phyloP scores from a whole-genome alignment of 37 sponge, comb jelly and placozoan species.

The Geodia barretti region DNA sequence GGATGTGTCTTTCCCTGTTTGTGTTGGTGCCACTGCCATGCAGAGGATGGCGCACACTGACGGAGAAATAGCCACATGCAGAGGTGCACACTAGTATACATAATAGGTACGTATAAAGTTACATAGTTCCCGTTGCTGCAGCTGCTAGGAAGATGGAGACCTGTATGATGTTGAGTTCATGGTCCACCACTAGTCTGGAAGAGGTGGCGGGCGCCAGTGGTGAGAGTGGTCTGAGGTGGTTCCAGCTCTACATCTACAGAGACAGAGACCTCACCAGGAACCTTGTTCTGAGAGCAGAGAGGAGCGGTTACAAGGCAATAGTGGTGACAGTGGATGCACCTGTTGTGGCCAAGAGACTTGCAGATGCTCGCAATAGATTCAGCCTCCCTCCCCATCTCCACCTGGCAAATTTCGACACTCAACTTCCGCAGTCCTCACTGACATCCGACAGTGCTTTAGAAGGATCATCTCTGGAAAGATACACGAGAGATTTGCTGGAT shows the following conservation, averaged over 20 bases:
- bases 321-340: conserved; percentile 84
- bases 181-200: conserved; percentile 73
- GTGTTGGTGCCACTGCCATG: conserved; percentile 78
- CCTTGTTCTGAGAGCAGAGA: conserved; percentile 71
- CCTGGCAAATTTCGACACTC: conserved; percentile 66
- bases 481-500: conserved; percentile 47
- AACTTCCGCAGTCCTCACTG: background rate
- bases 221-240: conserved; percentile 76
- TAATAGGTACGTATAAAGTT: no score
- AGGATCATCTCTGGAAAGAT: conserved; percentile 10
- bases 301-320: conserved; percentile 81
- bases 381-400: conserved; percentile 67
- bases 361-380: conserved; percentile 57
- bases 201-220: conserved; percentile 64
- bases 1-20: conserved; percentile 48
- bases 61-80: conserved; percentile 67
- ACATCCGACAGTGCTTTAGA: conserved; percentile 13
- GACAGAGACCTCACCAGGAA: conserved; percentile 51
- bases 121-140: conserved; percentile 2
- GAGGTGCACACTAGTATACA: no score
- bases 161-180: conserved; percentile 85
- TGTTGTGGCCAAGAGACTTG: conserved; percentile 57
- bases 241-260: conserved; percentile 81
- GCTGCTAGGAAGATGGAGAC: conserved; percentile 47
- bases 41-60: conserved; percentile 73